A percentile compares a stretch with the other conserved stretches of the same genome.
phyloP scores from a whole-genome alignment of 2,888 invertebrate species.

The Leptodirus hochenwartii region DNA sequence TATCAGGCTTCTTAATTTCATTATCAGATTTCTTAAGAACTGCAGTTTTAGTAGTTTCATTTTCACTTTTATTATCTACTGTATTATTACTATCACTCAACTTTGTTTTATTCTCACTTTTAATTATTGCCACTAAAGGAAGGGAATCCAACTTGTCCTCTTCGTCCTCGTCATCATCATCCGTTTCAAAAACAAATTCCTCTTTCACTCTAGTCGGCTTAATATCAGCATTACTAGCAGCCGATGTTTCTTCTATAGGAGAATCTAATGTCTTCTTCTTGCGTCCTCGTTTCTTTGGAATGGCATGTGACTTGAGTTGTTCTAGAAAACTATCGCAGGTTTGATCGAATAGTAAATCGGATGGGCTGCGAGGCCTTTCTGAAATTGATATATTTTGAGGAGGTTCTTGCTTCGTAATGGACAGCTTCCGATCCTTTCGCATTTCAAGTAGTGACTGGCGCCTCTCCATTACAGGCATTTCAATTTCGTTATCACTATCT shows the following conservation, averaged over 20 bases:
- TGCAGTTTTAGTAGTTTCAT: too few species aligned
- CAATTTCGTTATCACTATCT: constrained; percentile 42
- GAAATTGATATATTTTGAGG: constrained; percentile 8
- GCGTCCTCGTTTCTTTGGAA: constrained; percentile 36
- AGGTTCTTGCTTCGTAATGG: constrained; percentile 29
- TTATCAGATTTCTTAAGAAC: too few species aligned
- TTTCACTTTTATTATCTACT: too few species aligned
- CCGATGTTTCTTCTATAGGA: constrained; percentile 3
- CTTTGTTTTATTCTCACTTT: too few species aligned
- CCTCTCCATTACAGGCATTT: constrained; percentile 39
- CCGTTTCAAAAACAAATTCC: too few species aligned
- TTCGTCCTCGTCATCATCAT: constrained; percentile 8
- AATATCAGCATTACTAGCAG: background rate
- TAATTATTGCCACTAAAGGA: too few species aligned
- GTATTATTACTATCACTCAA: too few species aligned
- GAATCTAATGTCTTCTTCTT: constrained; percentile 32
- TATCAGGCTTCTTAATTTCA: too few species aligned
- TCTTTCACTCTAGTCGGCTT: too few species aligned
- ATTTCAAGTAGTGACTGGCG: constrained; percentile 51
- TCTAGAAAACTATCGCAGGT: constrained; percentile 66
- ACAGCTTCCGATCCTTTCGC: constrained; percentile 34
- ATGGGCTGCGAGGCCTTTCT: constrained; percentile 18
- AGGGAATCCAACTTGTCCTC: constrained; percentile 18
- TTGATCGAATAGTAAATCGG: constrained; percentile 41
- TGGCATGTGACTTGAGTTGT: constrained; percentile 42